Evolutionary conservation across 2,797 vertebrate genomes (phyloP).

Genomic region (Salmo trutta): DNA sequence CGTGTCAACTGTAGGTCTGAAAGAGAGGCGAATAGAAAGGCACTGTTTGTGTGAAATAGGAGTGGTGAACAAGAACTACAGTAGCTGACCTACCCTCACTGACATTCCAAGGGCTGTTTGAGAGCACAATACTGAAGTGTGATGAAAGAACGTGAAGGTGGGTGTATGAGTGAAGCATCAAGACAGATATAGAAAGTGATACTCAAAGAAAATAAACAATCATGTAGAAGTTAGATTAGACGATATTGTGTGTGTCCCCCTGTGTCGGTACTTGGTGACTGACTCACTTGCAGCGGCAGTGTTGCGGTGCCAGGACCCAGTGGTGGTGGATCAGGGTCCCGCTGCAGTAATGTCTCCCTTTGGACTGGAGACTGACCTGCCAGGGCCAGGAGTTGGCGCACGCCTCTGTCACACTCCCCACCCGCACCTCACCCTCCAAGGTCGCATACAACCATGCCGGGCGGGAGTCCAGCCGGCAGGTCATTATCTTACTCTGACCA

Average conservation of each 20-base stretch:
- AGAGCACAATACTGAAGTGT: neutral
- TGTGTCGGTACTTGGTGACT: neutral
- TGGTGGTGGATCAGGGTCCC: conserved; percentile 58
- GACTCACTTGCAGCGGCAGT: conserved; percentile 45
- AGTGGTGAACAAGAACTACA: neutral
- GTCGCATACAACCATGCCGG: conserved; percentile 13
- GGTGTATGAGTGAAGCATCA: neutral
- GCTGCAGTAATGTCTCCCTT: conserved; percentile 69
- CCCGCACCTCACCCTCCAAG: neutral
- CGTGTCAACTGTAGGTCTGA: conserved; percentile 57
- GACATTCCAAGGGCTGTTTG: neutral
- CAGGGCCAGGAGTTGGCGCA: conserved; percentile 73
- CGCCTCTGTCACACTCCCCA: conserved; percentile 54
- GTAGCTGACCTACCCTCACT: neutral
- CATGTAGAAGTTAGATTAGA: neutral
- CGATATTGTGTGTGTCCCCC: neutral
- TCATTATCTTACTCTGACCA: conserved; percentile 37
- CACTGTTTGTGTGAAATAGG: neutral
- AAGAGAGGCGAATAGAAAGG: neutral
- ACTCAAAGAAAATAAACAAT: neutral
- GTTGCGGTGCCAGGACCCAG: conserved; percentile 65
- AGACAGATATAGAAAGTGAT: neutral
- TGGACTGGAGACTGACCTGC: conserved; percentile 73
- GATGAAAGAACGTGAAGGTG: neutral
- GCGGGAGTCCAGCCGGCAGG: conserved; percentile 31